These are phyloP conservation scores for Boleophthalmus pectinirostris DNA, from an alignment of 2,113 vertebrate species.

Conservation along the genomic window DNA sequence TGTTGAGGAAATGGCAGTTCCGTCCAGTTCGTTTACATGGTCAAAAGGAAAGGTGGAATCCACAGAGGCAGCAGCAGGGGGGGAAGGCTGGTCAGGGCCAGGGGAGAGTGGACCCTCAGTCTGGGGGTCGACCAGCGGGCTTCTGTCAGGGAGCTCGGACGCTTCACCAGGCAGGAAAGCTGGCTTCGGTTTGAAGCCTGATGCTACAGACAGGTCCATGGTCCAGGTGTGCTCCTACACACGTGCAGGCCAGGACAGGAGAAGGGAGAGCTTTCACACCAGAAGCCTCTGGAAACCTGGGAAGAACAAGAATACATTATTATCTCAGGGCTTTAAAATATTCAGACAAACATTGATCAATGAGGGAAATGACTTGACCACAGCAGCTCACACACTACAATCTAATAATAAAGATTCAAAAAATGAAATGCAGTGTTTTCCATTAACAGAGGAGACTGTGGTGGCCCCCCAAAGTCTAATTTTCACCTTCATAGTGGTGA, in stretches of 20 bases:
- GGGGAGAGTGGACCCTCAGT: conserved; percentile 19
- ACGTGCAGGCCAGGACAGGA: conserved; percentile 14
- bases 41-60: conserved; percentile 54
- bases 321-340: no score
- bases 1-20: conserved; percentile 65
- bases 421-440: no score
- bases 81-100: conserved; percentile 59
- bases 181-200: conserved; percentile 64
- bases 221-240: conserved; percentile 44
- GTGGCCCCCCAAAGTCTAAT: no score
- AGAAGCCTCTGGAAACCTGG: conserved; percentile 45
- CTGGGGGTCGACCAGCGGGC: conserved; percentile 60
- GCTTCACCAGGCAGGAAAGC: conserved; percentile 46
- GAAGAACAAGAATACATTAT: no score
- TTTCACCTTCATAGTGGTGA: no score
- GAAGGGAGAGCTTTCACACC: not conserved
- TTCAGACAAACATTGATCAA: no score
- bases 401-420: no score
- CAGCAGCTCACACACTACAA: no score
- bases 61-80: conserved; percentile 64
- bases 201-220: conserved; percentile 58
- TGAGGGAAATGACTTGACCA: no score
- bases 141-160: conserved; percentile 54
- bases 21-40: conserved; percentile 45
- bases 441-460: no score